Conservation (phyloP, 30 jellyfish, hydroid and myxozoan genomes). For the Aurelia sp. region DNA sequence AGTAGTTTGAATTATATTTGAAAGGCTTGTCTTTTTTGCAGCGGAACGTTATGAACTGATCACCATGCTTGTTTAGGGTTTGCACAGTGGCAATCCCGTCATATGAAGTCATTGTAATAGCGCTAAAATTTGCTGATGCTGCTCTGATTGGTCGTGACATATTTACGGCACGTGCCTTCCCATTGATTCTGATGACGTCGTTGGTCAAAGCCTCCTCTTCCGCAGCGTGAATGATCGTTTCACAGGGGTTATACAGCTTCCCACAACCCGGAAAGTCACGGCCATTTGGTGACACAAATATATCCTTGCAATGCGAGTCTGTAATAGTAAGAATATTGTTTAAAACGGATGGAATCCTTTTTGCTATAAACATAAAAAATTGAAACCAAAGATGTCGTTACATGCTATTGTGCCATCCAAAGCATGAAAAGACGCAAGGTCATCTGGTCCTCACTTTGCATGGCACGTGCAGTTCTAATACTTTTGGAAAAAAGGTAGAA, state of each 20-base stretch:
- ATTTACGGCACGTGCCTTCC: not conserved
- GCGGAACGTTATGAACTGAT: not conserved
- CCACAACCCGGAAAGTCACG: not conserved
- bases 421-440: no score
- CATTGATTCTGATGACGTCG: slow-evolving; percentile 6
- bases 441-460: no score
- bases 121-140: not conserved
- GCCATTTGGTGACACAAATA: slow-evolving; percentile 34
- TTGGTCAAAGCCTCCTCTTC: not conserved
- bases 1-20: not conserved
- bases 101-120: slow-evolving; percentile 15
- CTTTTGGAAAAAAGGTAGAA: no score
- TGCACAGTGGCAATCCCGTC: slow-evolving; percentile 15
- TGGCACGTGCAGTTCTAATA: no score
- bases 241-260: not conserved
- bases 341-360: not conserved
- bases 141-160: not conserved
- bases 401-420: no score
- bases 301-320: not conserved
- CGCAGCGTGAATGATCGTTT: slow-evolving; percentile 2
- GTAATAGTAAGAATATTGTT: not conserved
- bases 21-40: not conserved
- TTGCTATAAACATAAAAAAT: no score
- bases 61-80: not conserved
- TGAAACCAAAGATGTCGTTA: no score